Base-by-base conservation (phyloP, 92 coral and sea anemone genomes). In the Desmophyllum pertusum region DNA sequence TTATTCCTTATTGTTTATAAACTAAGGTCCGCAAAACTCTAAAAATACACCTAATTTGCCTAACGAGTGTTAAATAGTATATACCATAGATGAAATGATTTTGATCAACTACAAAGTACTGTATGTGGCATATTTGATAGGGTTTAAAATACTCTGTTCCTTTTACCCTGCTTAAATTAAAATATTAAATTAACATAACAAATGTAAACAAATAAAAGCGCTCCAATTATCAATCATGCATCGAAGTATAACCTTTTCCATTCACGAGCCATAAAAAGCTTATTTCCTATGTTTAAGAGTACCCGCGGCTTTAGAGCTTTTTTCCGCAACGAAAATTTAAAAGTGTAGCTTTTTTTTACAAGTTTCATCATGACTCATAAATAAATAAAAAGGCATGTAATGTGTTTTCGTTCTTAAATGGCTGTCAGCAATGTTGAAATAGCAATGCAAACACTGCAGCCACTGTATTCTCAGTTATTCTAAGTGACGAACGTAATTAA, bases 351-450 rank as follows among this genome's bases (percentile, higher is more conserved):
- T 46, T 74, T n/a, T 33, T 35, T n/a, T 33, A 5, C 19, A 71
- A 43, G 1, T 42, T 71, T 48, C 30, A 77, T 55, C 15, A 57
- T 21, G 10, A 10, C 70, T 57, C 35, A 77, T 59, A 36, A 57
- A 55, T 41, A 77, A 59, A 59, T 57, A 55, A 37, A 29, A 39
- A 75, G 2, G 79, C 51, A 17, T 13, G 70, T 59, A 25, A 38
- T 27, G 31, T 39, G 36, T 21, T 21, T 39, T 51, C 57, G 23
- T 39, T 55, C 70, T 77, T 55, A 38, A 77, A 38, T 23, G 70
- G 70, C 14, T 57, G 35, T 77, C 70, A 38, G 19, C 70, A n/a
- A n/a, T 77, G 70, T 77, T 57, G 50, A 57, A 27, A 77, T 57
- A 77, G 51, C 37, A 77, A 55, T 37, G 37, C 51, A 77, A 77